Evolutionary conservation across 2,888 invertebrate genomes (phyloP), one percentile per base, ranked within the genome.

Genomic region (Cheilosia urbana): DNA sequence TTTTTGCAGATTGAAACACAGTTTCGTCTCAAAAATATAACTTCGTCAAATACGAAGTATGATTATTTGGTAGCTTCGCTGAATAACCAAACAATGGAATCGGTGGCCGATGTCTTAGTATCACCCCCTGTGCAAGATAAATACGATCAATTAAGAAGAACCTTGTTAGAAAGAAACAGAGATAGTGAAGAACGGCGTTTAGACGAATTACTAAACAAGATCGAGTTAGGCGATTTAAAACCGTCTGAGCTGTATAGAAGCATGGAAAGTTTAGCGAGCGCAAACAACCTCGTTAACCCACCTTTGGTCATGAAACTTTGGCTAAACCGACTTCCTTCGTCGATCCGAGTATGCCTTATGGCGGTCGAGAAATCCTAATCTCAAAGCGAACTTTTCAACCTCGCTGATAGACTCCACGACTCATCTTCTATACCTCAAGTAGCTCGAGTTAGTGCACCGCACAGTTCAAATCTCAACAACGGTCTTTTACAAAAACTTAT

Each of bases 141-240:
- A 7, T 72, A 72, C n/a, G 58, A 79, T 4, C 17, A 17, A 15
- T 15, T 60, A 9, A 73, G 66, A 30, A 63, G 57, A 40, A 15
- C n/a, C n/a, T 65, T 80, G 9, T 30, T 80, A 0, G 68, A 73
- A 21, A 6, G 73, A 17, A 73, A 66, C 7, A 7, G 42, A n/a
- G 66, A 80, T 34, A 69, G 72, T 40, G 72, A 79, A 37, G 79
- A 79, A 49, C 15, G 51, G 19, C 42, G 72, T 4, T 17, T 72
- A 4, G 79, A 79, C n/a, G 53, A 53, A 40, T 27, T 62, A 1
- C 53, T 73, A 13, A 73, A 75, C 11, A 57, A 65, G 47, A 34
- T 65, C 1, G 57, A 65, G 42, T 21, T 75, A 21, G 65, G 55
- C 0, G 75, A 65, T 19, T 2, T 47, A 13, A 65, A 63, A 11